Percentiles rank a stretch among this genome's conserved stretches.
phyloP scores from a whole-genome alignment of 2,888 invertebrate species.

The Lithophane socia region DNA sequence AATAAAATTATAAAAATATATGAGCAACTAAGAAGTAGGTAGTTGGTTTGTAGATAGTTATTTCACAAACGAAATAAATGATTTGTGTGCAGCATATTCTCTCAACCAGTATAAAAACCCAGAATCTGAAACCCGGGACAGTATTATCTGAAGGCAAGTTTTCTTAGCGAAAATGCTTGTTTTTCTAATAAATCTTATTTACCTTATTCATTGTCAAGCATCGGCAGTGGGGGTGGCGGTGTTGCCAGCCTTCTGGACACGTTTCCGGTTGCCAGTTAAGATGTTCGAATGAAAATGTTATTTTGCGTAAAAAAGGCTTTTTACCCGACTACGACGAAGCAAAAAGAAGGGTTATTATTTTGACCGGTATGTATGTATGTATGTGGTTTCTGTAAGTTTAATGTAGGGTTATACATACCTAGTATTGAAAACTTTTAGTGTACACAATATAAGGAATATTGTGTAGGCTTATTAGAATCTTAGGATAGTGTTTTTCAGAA shows the following conservation, averaged over 20 bases:
- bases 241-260: slow-evolving; percentile 35
- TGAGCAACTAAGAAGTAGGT: background rate
- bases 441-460: too few species aligned
- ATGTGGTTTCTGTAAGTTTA: too few species aligned
- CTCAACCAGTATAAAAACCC: background rate
- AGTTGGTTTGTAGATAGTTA: background rate
- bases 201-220: slow-evolving; percentile 33
- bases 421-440: too few species aligned
- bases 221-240: slow-evolving; percentile 21
- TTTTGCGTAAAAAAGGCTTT: background rate
- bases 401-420: too few species aligned
- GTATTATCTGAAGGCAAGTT: background rate
- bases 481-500: too few species aligned
- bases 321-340: too few species aligned
- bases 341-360: too few species aligned
- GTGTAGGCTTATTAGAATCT: too few species aligned
- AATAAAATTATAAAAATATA: background rate
- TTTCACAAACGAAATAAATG: background rate
- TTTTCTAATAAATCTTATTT: slow-evolving; percentile 47
- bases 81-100: background rate
- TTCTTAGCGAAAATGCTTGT: slow-evolving; percentile 10
- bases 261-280: slow-evolving; percentile 48
- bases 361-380: too few species aligned
- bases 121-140: background rate
- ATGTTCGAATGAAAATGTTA: slow-evolving; percentile 21